phyloP scores from a whole-genome alignment of 2,797 vertebrate genomes.

The Ctenopoma multispine region DNA sequence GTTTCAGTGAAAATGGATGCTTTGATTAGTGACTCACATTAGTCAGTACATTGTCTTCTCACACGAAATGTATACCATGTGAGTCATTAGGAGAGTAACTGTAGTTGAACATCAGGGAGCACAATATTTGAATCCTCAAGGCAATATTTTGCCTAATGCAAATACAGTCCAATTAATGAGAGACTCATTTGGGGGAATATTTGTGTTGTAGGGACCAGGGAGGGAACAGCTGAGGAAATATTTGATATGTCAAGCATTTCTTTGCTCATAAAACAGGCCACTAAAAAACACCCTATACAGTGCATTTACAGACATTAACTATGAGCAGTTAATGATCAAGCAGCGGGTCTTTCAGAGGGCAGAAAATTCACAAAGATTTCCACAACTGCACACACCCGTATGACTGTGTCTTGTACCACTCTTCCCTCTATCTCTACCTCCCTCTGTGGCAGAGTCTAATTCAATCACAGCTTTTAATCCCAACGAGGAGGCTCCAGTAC shows the following conservation, averaged over 20 bases:
- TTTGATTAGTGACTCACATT: neutral
- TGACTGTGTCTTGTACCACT: constrained; percentile 1
- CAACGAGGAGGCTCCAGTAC: constrained; percentile 36
- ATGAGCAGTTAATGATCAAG: constrained; percentile 36
- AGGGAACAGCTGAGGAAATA: constrained; percentile 13
- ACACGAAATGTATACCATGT: neutral
- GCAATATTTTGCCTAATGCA: neutral
- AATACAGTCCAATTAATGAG: constrained; percentile 16
- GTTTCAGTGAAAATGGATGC: constrained; percentile 1
- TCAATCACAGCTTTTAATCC: constrained; percentile 61
- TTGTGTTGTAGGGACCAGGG: constrained; percentile 2
- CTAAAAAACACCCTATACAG: constrained; percentile 25
- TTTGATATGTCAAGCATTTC: constrained; percentile 6
- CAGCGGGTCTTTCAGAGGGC: constrained; percentile 33
- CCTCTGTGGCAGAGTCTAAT: constrained; percentile 31
- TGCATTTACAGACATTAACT: constrained; percentile 18
- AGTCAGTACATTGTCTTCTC: neutral
- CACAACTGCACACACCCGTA: constrained; percentile 14
- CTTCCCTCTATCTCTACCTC: constrained; percentile 8
- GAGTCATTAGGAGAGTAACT: constrained; percentile 12
- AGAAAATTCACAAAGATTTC: constrained; percentile 21
- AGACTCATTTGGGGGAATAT: neutral
- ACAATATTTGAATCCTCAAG: neutral
- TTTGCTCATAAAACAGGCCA: constrained; percentile 18
- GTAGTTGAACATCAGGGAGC: neutral